These are phyloP conservation scores for Epirrhoe alternata DNA, from an alignment of 2,888 invertebrate species.

Conservation along the genomic window DNA sequence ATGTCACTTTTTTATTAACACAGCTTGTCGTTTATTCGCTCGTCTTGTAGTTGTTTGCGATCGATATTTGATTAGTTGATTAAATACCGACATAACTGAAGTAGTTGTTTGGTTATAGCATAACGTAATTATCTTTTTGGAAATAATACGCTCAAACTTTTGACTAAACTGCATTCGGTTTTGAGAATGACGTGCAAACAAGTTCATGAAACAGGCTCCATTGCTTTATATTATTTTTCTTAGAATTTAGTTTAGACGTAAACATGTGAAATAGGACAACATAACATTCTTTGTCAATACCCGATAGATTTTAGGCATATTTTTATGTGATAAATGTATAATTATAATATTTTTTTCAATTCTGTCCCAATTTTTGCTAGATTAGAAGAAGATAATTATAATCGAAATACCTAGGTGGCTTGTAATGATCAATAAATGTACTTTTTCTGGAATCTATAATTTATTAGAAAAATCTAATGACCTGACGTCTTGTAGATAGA, in stretches of 20 bases:
- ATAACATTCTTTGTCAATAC: not conserved
- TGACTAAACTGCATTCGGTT: not conserved
- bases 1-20: slow-evolving; percentile 4
- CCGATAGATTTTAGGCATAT: not conserved
- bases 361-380: not conserved
- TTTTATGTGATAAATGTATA: slow-evolving; percentile 1
- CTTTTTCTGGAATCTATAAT: not conserved
- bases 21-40: slow-evolving; percentile 25
- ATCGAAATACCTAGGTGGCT: not conserved
- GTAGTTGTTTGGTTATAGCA: not conserved
- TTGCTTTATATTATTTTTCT: not conserved
- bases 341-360: not conserved
- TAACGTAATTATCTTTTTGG: not conserved
- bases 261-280: no score
- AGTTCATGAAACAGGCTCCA: not conserved
- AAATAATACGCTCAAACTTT: not conserved
- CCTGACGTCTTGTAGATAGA: no score
- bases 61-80: slow-evolving; percentile 21
- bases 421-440: not conserved
- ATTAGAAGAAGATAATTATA: not conserved
- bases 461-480: not conserved
- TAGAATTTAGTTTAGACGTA: not conserved
- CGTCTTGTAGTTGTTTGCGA: slow-evolving; percentile 21
- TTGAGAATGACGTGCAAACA: not conserved
- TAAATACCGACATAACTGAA: slow-evolving; percentile 17